phyloP scores from a whole-genome alignment of 1,140 invertebrate genomes.

The Leptopilina boulardi region DNA sequence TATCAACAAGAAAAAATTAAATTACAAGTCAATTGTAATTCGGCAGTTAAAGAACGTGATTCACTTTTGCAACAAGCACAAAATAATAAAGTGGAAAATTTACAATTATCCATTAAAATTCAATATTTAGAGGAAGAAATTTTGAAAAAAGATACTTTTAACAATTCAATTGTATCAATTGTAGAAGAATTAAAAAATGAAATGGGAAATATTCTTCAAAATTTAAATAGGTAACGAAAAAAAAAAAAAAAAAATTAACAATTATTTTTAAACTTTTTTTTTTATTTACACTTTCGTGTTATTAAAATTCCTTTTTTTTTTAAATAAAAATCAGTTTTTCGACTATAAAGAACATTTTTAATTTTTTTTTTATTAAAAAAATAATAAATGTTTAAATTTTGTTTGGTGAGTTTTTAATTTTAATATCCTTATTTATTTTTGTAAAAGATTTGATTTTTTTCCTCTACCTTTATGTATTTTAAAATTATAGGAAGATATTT shows the following conservation, averaged over 20 bases:
- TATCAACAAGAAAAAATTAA: slow-evolving; percentile 55
- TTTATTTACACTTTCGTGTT: neutral
- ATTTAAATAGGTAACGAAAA: neutral
- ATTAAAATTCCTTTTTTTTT: too few species aligned
- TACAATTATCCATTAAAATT: slow-evolving; percentile 56
- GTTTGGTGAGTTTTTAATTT: too few species aligned
- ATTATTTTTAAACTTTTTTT: neutral
- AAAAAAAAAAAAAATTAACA: neutral
- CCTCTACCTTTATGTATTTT: too few species aligned
- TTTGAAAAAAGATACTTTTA: slow-evolving; percentile 36
- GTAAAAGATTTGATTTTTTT: too few species aligned
- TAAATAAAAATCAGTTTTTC: too few species aligned
- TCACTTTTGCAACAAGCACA: slow-evolving; percentile 58
- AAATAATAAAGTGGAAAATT: slow-evolving; percentile 55
- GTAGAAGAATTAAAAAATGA: neutral
- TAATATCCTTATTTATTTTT: too few species aligned
- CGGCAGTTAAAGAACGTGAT: slow-evolving; percentile 54
- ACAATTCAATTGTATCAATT: neutral
- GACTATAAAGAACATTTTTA: too few species aligned
- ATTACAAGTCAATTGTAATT: slow-evolving; percentile 60
- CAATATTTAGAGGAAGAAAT: slow-evolving; percentile 52
- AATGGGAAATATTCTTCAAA: neutral
- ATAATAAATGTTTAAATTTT: too few species aligned
- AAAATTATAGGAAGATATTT: too few species aligned
- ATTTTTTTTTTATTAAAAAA: too few species aligned